Percentiles rank a stretch among this genome's conserved stretches.
Evolutionary conservation across 1,140 invertebrate genomes (phyloP).

Genomic region (Ostrea edulis): DNA sequence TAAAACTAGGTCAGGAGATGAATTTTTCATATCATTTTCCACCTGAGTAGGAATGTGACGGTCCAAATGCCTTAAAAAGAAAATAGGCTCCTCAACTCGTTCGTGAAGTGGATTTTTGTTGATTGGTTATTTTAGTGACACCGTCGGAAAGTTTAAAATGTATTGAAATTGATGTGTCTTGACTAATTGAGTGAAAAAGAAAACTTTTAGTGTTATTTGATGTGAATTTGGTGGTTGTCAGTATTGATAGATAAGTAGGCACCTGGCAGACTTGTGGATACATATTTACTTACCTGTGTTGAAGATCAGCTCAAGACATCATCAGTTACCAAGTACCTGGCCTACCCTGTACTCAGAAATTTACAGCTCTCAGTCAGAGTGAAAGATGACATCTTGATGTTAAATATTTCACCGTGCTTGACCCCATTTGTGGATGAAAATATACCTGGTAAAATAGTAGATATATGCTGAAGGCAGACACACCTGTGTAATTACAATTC

Average conservation of each 20-base stretch:
- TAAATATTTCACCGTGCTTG: slow-evolving; percentile 28
- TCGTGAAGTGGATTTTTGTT: not conserved
- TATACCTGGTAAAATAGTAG: slow-evolving; percentile 4
- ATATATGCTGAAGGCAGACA: not conserved
- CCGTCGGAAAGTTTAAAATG: not conserved
- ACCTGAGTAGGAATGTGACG: slow-evolving; percentile 8
- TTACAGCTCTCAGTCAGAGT: not conserved
- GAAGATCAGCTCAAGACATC: not conserved
- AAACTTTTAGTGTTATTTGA: not conserved
- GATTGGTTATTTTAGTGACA: slow-evolving; percentile 7
- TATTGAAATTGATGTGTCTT: not conserved
- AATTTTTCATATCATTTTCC: slow-evolving; percentile 35
- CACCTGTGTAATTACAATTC: slow-evolving; percentile 5
- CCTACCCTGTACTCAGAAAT: not conserved
- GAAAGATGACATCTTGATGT: slow-evolving; percentile 34
- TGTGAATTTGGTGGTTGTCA: not conserved
- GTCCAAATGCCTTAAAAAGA: not conserved
- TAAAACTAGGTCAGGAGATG: not conserved
- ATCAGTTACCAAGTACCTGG: not conserved
- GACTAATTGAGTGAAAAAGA: not conserved
- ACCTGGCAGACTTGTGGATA: not conserved
- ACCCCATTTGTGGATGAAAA: slow-evolving; percentile 28
- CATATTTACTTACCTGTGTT: slow-evolving; percentile 14
- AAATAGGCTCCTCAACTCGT: not conserved
- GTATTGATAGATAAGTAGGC: not conserved